Evolutionary conservation across 2,113 vertebrate genomes (phyloP).

Genomic region (Lepus americanus): DNA sequence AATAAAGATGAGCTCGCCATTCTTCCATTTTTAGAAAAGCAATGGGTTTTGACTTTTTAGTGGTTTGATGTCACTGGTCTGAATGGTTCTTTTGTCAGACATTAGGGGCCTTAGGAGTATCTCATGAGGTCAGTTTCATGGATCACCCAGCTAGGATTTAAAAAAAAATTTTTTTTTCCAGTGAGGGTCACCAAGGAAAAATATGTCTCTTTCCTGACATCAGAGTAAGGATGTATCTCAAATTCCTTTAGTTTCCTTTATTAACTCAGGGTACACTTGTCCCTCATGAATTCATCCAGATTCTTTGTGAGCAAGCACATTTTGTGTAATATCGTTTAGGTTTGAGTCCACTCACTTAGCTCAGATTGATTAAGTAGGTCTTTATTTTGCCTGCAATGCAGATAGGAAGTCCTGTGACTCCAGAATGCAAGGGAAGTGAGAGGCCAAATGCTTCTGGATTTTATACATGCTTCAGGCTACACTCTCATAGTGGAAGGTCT

Average conservation of each 20-base stretch:
- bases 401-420: not conserved
- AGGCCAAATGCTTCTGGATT: not conserved
- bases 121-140: not conserved
- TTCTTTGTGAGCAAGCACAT: not conserved
- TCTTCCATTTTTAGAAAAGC: not conserved
- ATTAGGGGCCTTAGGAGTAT: not conserved
- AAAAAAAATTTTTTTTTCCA: not conserved
- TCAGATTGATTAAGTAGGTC: not conserved
- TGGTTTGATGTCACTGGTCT: not conserved
- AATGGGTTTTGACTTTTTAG: not conserved
- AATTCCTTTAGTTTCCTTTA: not conserved
- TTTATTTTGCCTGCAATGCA: not conserved
- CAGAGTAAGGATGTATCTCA: not conserved
- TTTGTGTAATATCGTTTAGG: not conserved
- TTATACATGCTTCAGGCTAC: not conserved
- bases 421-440: not conserved
- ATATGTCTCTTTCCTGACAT: not conserved
- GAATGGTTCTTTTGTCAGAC: not conserved
- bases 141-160: not conserved
- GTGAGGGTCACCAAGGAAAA: slow-evolving; percentile 11
- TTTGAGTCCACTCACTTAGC: not conserved
- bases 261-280: not conserved
- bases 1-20: not conserved
- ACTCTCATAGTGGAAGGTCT: not conserved
- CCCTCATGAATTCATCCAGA: not conserved